Conservation (phyloP, 1,140 invertebrate genomes). For the Charaxes varanes region DNA sequence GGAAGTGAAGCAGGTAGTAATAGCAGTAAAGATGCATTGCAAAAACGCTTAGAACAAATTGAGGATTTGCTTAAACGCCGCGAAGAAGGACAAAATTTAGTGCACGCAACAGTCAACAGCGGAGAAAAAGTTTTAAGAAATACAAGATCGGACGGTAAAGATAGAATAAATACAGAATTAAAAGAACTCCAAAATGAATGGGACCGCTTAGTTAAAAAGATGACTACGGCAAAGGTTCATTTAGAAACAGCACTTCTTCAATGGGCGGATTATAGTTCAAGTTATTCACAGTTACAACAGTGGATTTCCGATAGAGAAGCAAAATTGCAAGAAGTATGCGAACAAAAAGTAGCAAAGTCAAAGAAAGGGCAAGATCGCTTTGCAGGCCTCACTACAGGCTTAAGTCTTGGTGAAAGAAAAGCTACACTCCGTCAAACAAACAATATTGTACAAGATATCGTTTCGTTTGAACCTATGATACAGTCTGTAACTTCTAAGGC, state of each 20-base stretch:
- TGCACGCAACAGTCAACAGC: constrained; percentile 92
- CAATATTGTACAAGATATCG: constrained; percentile 95
- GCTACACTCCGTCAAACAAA: constrained; percentile 92
- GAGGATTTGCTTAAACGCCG: constrained; percentile 88
- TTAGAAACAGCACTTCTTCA: constrained; percentile 93
- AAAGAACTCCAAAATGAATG: constrained; percentile 95
- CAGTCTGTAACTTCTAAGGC: constrained; percentile 94
- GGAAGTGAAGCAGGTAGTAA: constrained; percentile 86
- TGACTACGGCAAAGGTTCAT: constrained; percentile 93
- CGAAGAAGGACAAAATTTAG: constrained; percentile 92
- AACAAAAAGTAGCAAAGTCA: constrained; percentile 87
- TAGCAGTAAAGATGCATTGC: constrained; percentile 88
- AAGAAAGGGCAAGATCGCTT: constrained; percentile 79
- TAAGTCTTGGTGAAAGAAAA: constrained; percentile 89
- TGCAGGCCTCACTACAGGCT: constrained; percentile 81
- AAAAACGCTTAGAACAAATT: constrained; percentile 86
- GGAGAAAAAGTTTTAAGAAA: constrained; percentile 94
- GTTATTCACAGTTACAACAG: constrained; percentile 92
- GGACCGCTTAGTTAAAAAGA: constrained; percentile 93
- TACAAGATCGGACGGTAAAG: constrained; percentile 91
- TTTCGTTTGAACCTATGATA: constrained; percentile 96
- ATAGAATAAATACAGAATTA: constrained; percentile 89
- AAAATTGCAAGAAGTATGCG: constrained; percentile 94
- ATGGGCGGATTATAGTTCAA: constrained; percentile 96
- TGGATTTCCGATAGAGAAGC: constrained; percentile 97